Evolutionary conservation across 2,797 vertebrate genomes (phyloP).

Genomic region (Kryptolebias ocellatus): DNA sequence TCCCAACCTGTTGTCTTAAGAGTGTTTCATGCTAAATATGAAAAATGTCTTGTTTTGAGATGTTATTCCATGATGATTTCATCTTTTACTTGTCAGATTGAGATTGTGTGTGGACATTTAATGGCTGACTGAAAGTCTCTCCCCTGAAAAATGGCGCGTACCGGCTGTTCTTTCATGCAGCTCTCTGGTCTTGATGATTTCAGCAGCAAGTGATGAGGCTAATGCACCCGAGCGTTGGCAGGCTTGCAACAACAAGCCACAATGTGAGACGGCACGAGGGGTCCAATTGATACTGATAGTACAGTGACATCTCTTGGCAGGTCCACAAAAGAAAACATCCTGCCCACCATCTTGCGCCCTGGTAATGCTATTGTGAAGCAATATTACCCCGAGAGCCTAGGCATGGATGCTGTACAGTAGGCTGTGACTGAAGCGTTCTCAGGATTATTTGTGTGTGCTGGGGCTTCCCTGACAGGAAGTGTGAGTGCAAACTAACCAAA

Average conservation of each 20-base stretch:
- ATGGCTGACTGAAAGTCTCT: not conserved
- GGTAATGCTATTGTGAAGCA: constrained; percentile 34
- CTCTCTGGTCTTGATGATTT: constrained; percentile 45
- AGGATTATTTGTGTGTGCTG: constrained; percentile 12
- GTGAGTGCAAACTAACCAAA: not conserved
- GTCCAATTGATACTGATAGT: constrained; percentile 68
- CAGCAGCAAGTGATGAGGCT: constrained; percentile 36
- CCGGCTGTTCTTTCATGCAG: constrained; percentile 38
- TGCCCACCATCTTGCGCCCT: constrained; percentile 28
- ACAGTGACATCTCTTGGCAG: constrained; percentile 73
- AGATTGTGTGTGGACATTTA: constrained; percentile 15
- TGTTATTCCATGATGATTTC: no score
- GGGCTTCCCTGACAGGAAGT: constrained; percentile 9
- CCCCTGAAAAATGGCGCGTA: constrained; percentile 39
- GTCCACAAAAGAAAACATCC: constrained; percentile 65
- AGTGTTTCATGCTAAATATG: no score
- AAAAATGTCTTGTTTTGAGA: no score
- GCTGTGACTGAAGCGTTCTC: constrained; percentile 19
- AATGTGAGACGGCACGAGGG: constrained; percentile 46
- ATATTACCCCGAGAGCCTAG: constrained; percentile 22
- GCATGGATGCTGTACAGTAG: constrained; percentile 18
- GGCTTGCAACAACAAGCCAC: constrained; percentile 64
- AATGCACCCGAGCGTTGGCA: constrained; percentile 50
- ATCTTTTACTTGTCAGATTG: constrained; percentile 13
- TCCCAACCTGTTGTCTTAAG: no score